Base-by-base conservation (phyloP, 92 coral and sea anemone species). In the Porites cylindrica region DNA sequence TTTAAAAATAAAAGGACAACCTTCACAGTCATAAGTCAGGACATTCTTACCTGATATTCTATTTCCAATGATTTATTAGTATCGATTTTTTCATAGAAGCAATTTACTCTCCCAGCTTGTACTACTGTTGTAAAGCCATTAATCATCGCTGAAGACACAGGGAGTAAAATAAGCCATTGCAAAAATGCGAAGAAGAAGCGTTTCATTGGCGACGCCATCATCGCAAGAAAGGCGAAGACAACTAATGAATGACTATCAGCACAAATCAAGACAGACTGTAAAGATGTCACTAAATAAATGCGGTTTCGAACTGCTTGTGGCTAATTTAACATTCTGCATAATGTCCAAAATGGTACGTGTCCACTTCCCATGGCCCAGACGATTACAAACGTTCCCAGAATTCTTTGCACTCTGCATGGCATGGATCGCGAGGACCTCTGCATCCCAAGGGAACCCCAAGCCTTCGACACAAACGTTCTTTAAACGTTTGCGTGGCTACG, bases 61-160 rank as follows among this genome's bases (percentile, higher is more conserved):
- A 95, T 75, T 32, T 95, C 98, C 82, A 95, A 83, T 38, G 86
- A 91, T 54, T 77, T 74, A 85, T 95, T 95, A 7, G 63, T 77
- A 14, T 85, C 91, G 18, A 95, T 62, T 1, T 88, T 78, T 18
- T 95, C 98, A 74, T 86, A 95, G 81, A 93, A 95, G 92, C 98
- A 95, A 66, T 93, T 93, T 29, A 83, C 76, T 60, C 63, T 84
- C 2, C 96, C 98, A 2, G 96, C 82, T 32, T 93, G 94, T 32
- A 95, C 88, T 18, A 85, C 82, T 14, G 91, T 92, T n/a, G 98
- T 95, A 69, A 95, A 95, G 75, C 98, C 98, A 76, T 78, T 90
- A 29, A 85, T 81, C 77, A 94, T 63, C 68, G 95, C 93, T 24
- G 68, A 69, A 76, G 80, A 75, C 84, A 63, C 7, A 11, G 87